Evolutionary conservation across 2,888 invertebrate species (phyloP).

Genomic region (Erebia aethiops): DNA sequence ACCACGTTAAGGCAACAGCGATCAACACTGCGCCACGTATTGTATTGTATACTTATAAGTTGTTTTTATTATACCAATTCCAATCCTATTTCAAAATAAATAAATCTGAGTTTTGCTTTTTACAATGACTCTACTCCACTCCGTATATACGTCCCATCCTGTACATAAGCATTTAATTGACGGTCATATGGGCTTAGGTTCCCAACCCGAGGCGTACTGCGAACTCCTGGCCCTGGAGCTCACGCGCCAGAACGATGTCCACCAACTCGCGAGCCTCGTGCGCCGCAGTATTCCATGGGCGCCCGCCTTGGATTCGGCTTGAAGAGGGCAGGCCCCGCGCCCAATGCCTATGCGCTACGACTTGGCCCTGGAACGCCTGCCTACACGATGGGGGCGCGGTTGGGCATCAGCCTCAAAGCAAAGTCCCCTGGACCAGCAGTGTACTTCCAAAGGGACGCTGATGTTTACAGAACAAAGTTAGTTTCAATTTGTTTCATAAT

Average conservation of each 20-base stretch:
- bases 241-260: constrained; percentile 84
- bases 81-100: too few species aligned
- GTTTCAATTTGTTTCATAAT: constrained; percentile 23
- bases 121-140: too few species aligned
- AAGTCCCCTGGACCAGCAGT: constrained; percentile 80
- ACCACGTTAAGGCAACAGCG: too few species aligned
- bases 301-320: constrained; percentile 70
- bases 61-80: not conserved
- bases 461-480: constrained; percentile 65
- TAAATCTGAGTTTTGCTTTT: too few species aligned
- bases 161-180: not conserved
- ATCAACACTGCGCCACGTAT: too few species aligned
- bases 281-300: constrained; percentile 84
- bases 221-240: constrained; percentile 85
- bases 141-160: not conserved
- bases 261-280: constrained; percentile 74
- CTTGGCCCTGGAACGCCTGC: constrained; percentile 75
- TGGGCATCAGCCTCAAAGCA: constrained; percentile 59
- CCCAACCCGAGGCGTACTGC: constrained; percentile 48
- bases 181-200: constrained; percentile 47
- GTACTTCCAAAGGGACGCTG: constrained; percentile 73
- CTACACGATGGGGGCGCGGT: constrained; percentile 69
- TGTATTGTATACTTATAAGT: too few species aligned
- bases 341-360: constrained; percentile 82
- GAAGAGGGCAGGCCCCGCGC: constrained; percentile 81